These are phyloP conservation scores for Ursus arctos DNA, from an alignment of 2,113 vertebrate species.

Conservation along the genomic window DNA sequence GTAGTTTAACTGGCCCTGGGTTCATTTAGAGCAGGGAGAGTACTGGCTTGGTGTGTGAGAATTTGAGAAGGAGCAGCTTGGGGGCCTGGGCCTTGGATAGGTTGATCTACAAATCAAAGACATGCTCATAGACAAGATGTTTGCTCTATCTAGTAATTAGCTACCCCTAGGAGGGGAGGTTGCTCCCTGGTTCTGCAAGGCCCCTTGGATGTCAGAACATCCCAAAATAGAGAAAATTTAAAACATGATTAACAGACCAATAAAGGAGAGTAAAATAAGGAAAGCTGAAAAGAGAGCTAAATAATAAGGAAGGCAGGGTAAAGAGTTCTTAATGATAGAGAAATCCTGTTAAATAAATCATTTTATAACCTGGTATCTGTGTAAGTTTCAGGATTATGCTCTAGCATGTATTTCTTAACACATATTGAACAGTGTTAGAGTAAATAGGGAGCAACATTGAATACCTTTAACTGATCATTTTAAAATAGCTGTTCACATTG, in stretches of 20 bases:
- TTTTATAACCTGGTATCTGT: neutral
- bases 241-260: neutral
- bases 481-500: neutral
- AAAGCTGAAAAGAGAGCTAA: neutral
- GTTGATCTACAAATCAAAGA: neutral
- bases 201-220: neutral
- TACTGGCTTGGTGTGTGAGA: neutral
- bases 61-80: neutral
- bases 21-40: neutral
- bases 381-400: neutral
- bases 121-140: neutral
- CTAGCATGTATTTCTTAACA: neutral
- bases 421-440: neutral
- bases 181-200: neutral
- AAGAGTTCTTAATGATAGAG: neutral
- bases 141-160: neutral
- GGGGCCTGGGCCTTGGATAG: no score
- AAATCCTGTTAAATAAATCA: neutral
- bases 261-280: neutral
- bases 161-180: neutral
- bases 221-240: neutral
- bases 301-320: neutral
- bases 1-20: neutral
- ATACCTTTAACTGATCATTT: neutral
- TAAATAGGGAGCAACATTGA: neutral